A percentile compares a stretch with the other conserved stretches of the same genome.
Evolutionary conservation across 2,888 invertebrate genomes (phyloP).

Genomic region (Poecilus cupreus): DNA sequence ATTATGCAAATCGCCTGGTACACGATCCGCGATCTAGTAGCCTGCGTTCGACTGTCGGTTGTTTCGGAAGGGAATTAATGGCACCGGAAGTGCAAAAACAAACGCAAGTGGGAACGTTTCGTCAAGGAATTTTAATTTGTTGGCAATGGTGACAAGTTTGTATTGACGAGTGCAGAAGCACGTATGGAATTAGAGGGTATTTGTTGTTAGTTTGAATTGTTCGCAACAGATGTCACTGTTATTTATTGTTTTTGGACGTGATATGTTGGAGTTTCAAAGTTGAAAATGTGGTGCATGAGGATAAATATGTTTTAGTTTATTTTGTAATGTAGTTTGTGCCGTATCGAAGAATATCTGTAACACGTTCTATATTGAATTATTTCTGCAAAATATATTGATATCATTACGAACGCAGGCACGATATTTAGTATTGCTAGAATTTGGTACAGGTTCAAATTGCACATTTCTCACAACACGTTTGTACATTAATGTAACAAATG

Average conservation of each 20-base stretch:
- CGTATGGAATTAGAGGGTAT: not conserved
- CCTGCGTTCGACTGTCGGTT: conserved; percentile 25
- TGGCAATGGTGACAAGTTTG: not conserved
- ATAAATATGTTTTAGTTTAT: not conserved
- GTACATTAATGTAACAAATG: too few species aligned
- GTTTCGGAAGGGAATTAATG: conserved; percentile 41
- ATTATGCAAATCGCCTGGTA: conserved; percentile 47
- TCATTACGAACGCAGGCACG: too few species aligned
- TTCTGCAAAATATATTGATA: too few species aligned
- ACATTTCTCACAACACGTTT: too few species aligned
- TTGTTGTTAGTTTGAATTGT: not conserved
- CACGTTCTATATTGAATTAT: too few species aligned
- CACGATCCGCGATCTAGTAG: conserved; percentile 3
- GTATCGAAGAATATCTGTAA: not conserved
- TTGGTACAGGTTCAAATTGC: too few species aligned
- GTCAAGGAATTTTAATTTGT: conserved; percentile 27
- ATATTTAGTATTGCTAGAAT: too few species aligned
- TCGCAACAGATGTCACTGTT: conserved; percentile 1
- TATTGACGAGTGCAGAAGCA: not conserved
- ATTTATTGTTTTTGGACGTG: conserved; percentile 17
- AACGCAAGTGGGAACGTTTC: conserved; percentile 12
- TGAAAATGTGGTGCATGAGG: not conserved
- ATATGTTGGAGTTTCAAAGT: conserved; percentile 15
- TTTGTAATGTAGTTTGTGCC: not conserved
- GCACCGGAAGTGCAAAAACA: conserved; percentile 14